A percentile compares a stretch with the other conserved stretches of the same genome.
Evolutionary conservation across 2,888 invertebrate genomes (phyloP).

Genomic region (Sphaeridia pumilis): DNA sequence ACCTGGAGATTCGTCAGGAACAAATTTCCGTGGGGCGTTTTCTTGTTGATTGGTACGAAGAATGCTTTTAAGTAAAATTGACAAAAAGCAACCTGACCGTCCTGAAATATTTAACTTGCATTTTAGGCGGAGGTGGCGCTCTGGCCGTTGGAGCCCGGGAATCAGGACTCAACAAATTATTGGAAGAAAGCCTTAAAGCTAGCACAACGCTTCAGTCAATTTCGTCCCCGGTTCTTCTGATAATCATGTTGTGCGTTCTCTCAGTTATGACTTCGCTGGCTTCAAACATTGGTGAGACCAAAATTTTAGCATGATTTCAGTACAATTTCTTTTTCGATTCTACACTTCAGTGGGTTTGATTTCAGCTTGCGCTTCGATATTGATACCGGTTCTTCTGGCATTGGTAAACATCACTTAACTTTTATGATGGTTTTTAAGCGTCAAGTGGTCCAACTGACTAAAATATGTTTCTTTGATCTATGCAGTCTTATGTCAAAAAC

Average conservation of each 20-base stretch:
- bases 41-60: constrained; percentile 25
- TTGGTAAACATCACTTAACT: constrained; percentile 17
- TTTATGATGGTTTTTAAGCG: background rate
- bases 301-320: background rate
- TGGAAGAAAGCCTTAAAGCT: constrained; percentile 58
- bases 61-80: background rate
- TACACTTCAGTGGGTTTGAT: no score
- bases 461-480: constrained; percentile 21
- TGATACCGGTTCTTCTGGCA: constrained; percentile 32
- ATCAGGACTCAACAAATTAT: constrained; percentile 62
- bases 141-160: constrained; percentile 72
- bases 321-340: background rate
- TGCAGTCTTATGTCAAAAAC: constrained; percentile 55
- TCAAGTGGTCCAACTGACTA: background rate
- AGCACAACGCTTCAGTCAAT: constrained; percentile 49
- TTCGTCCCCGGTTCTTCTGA: constrained; percentile 50
- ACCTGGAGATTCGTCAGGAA: constrained; percentile 25
- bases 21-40: constrained; percentile 35
- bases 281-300: constrained; percentile 51
- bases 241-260: constrained; percentile 64
- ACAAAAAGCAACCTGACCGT: no score
- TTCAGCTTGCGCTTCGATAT: constrained; percentile 30
- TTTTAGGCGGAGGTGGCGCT: constrained; percentile 70
- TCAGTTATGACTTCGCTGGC: constrained; percentile 79
- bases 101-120: background rate